Evolutionary conservation across 1,140 invertebrate genomes (phyloP).

Genomic region (Eupeodes corollae): DNA sequence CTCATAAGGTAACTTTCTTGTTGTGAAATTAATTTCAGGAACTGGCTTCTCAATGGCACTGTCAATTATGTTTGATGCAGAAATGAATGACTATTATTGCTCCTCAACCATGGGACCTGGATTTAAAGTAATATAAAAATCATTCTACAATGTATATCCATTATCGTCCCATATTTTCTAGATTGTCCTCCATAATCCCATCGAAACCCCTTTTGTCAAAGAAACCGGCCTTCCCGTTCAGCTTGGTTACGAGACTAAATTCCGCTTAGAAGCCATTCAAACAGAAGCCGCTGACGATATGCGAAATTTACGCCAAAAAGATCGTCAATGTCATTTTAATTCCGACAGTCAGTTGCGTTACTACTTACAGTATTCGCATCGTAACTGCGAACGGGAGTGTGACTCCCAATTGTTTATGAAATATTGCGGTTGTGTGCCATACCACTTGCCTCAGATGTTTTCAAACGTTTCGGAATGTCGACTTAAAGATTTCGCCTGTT

Average conservation of each 20-base stretch:
- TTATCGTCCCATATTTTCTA: too few species aligned
- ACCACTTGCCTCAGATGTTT: slow-evolving; percentile 48
- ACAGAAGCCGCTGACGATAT: slow-evolving; percentile 47
- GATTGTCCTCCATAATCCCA: slow-evolving; percentile 54
- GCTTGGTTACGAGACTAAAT: slow-evolving; percentile 53
- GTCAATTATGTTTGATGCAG: slow-evolving; percentile 54
- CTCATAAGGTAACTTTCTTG: not conserved
- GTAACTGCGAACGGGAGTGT: slow-evolving; percentile 59
- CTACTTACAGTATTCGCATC: slow-evolving; percentile 33
- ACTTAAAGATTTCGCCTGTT: slow-evolving; percentile 12
- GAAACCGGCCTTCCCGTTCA: slow-evolving; percentile 55
- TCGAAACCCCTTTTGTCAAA: slow-evolving; percentile 60
- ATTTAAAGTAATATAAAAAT: slow-evolving; percentile 63
- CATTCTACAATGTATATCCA: too few species aligned
- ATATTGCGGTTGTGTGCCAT: slow-evolving; percentile 53
- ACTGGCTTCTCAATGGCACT: slow-evolving; percentile 57
- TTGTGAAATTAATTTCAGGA: slow-evolving; percentile 28
- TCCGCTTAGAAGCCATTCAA: slow-evolving; percentile 51
- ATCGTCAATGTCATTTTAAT: slow-evolving; percentile 61
- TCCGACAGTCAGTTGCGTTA: slow-evolving; percentile 53
- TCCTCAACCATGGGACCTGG: slow-evolving; percentile 64
- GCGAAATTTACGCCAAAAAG: slow-evolving; percentile 44
- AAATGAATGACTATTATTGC: slow-evolving; percentile 62
- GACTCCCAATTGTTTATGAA: slow-evolving; percentile 50
- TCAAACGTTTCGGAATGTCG: slow-evolving; percentile 17